Evolutionary conservation across 2,888 invertebrate genomes (phyloP).

Genomic region (Pristionchus maxplancki): DNA sequence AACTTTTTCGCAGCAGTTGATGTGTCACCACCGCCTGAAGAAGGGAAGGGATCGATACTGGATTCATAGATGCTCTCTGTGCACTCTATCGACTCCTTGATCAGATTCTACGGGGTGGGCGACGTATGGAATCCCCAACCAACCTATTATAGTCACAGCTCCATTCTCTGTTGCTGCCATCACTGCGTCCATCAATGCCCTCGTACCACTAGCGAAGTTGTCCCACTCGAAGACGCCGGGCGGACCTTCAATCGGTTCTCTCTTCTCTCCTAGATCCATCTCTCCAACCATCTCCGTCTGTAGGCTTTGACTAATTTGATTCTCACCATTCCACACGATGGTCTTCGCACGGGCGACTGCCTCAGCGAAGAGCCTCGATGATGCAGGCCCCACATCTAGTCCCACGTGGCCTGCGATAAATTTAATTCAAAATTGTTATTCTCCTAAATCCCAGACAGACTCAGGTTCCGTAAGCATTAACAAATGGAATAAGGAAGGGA

Average conservation of each 20-base stretch:
- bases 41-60: neutral
- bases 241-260: conserved; percentile 77
- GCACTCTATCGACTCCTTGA: too few relatives aligned
- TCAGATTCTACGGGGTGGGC: too few relatives aligned
- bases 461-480: too few relatives aligned
- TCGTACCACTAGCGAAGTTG: conserved; percentile 91
- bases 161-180: conserved; percentile 89
- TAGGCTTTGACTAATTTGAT: neutral
- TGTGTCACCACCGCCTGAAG: conserved; percentile 89
- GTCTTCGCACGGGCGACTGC: conserved; percentile 92
- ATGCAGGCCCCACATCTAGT: conserved; percentile 93
- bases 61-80: too few relatives aligned
- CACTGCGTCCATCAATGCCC: conserved; percentile 93
- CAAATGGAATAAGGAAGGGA: too few relatives aligned
- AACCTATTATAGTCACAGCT: conserved; percentile 81
- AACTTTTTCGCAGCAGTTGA: conserved; percentile 97
- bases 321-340: conserved; percentile 95
- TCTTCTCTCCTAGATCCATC: conserved; percentile 73
- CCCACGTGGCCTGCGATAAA: conserved; percentile 82
- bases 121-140: neutral
- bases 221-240: conserved; percentile 54
- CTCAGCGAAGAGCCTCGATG: conserved; percentile 86
- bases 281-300: conserved; percentile 79
- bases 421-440: too few relatives aligned
- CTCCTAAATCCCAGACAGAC: too few relatives aligned